Base-by-base conservation (phyloP, 2,797 vertebrate species). In the Gymnocypris eckloni region DNA sequence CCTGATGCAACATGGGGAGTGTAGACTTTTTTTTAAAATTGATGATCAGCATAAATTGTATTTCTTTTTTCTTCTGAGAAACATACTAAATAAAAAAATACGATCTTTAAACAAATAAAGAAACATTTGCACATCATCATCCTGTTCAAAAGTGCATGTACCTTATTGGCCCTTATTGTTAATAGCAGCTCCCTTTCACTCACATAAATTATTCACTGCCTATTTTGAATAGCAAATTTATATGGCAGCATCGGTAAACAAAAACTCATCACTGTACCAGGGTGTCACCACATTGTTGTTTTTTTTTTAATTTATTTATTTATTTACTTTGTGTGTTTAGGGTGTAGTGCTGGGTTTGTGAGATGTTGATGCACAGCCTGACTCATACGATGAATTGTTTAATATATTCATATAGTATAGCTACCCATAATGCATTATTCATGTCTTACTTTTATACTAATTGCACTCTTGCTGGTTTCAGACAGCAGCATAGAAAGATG, bases 341-440 rank as follows among this genome's bases (percentile, higher is more conserved):
- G 76, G 22, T 45, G 41, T 41, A 59, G 13, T 78, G 22, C 39
- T 8, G 15, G 16, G 16, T 79, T 48, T 66, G 25, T 33, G 25
- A 79, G 39, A 15, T 66, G 9, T 7, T 66, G 15, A 64, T 64
- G 25, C 56, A 28, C 15, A 61, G 20, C 37, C 52, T 64, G 6
- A 61, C 6, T 79, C 13, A 50, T 11, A 41, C 64, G 18, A 61
- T 67, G 18, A 61, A 78, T 78, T 10, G 41, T 64, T 79, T 7
- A 79, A 64, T 79, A 33, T 79, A 10, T 45, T 16, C 39, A 18
- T 48, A 48, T 61, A 79, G 59, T 79, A 48, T 16, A 48, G 41
- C 56, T 64, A 48, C 5, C 8, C 41, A 45, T 20, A 66, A 59
- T 79, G n/a, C 56, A 28, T 79, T 25, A 79, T 33, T 45, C 43